Conservation (phyloP, 2,113 vertebrate genomes). For the Erpornis zantholeuca region DNA sequence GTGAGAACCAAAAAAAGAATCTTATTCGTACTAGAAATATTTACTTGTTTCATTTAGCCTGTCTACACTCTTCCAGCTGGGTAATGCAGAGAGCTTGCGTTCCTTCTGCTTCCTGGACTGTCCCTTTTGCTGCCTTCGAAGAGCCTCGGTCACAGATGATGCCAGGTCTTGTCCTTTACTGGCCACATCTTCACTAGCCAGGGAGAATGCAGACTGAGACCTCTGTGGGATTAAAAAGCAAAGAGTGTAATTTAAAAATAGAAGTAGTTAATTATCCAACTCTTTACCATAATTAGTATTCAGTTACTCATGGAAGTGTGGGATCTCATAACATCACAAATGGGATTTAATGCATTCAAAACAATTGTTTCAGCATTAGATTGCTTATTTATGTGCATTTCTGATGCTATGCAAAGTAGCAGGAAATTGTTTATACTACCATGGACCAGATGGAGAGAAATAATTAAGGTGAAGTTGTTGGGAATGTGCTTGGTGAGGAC, state of each 20-base stretch:
- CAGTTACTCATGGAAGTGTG: background rate
- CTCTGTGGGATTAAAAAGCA: slow-evolving; percentile 70
- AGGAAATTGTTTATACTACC: background rate
- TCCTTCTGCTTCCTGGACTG: slow-evolving; percentile 76
- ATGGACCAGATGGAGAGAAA: background rate
- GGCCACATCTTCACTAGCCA: slow-evolving; percentile 78
- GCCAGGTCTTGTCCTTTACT: slow-evolving; percentile 69
- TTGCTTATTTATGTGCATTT: background rate
- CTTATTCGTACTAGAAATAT: slow-evolving; percentile 26
- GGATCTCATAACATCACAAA: background rate
- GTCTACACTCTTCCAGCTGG: slow-evolving; percentile 87
- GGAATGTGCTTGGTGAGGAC: background rate
- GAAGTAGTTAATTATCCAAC: background rate
- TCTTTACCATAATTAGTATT: background rate
- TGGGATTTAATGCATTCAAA: background rate
- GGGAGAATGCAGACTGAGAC: slow-evolving; percentile 83
- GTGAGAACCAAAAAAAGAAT: background rate
- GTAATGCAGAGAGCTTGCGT: slow-evolving; percentile 70
- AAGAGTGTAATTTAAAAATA: background rate
- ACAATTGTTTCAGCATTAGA: background rate
- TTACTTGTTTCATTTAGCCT: slow-evolving; percentile 88
- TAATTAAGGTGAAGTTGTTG: background rate
- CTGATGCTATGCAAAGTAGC: background rate
- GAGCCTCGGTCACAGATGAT: slow-evolving; percentile 11
- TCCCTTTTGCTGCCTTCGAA: slow-evolving; percentile 51